Conservation (phyloP, 2,113 vertebrate genomes). For the Caranx melampygus region DNA sequence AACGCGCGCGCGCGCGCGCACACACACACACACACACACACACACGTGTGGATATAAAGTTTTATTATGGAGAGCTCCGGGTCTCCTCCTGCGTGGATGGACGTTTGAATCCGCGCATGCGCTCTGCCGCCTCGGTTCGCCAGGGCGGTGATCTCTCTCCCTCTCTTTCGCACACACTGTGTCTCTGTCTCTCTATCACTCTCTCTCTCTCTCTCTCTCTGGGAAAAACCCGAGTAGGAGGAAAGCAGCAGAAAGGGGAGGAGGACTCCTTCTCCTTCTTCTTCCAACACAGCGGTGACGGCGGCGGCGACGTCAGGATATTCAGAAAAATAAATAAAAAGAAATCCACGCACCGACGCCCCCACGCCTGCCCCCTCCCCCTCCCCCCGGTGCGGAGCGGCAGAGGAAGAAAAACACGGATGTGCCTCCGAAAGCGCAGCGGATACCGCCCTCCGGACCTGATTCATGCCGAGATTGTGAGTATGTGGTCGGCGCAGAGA, state of each 20-base stretch:
- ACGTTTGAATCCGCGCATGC: slow-evolving; percentile 83
- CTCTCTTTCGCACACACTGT: slow-evolving; percentile 23
- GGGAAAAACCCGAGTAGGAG: slow-evolving; percentile 74
- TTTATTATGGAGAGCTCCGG: slow-evolving; percentile 19
- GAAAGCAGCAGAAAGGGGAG: slow-evolving; percentile 52
- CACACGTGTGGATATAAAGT: slow-evolving; percentile 29
- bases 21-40: background rate
- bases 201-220: slow-evolving; percentile 44
- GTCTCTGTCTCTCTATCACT: slow-evolving; percentile 2
- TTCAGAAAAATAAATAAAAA: slow-evolving; percentile 27
- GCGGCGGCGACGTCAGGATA: slow-evolving; percentile 28
- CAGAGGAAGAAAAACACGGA: slow-evolving; percentile 75
- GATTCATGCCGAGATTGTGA: slow-evolving; percentile 86
- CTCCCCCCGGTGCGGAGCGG: slow-evolving; percentile 36
- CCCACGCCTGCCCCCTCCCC: too few relatives aligned
- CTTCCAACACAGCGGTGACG: slow-evolving; percentile 40
- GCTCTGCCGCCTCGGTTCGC: slow-evolving; percentile 74
- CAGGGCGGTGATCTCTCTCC: slow-evolving; percentile 82
- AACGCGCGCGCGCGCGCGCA: too few relatives aligned
- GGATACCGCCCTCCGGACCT: slow-evolving; percentile 82
- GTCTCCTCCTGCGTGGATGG: slow-evolving; percentile 60
- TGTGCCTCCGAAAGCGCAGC: slow-evolving; percentile 85
- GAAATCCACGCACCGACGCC: slow-evolving; percentile 16
- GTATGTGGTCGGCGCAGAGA: slow-evolving; percentile 67
- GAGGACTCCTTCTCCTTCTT: slow-evolving; percentile 34